Percentiles rank a stretch among this genome's conserved stretches.
phyloP scores from a whole-genome alignment of 37 sponge, comb jelly and placozoan species.

The Cliona cf. orientalis region DNA sequence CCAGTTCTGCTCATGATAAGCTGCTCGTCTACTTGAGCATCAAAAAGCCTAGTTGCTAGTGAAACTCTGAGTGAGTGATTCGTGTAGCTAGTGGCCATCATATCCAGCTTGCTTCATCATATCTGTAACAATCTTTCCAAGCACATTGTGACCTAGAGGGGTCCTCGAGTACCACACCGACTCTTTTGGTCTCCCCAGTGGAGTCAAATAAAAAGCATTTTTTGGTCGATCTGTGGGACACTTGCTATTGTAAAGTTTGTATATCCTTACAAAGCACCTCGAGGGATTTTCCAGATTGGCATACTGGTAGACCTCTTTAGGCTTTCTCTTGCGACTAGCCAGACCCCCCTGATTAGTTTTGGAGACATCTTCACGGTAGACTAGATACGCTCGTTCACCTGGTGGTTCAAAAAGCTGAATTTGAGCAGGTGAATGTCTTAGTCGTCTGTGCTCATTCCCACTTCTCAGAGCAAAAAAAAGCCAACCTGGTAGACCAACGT shows the following conservation, averaged over 20 bases:
- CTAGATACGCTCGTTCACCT: constrained; percentile 6
- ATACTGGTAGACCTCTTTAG: constrained; percentile 2
- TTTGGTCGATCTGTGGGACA: not conserved
- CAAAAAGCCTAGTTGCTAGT: too few relatives aligned
- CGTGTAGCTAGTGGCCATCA: too few relatives aligned
- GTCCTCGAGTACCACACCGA: too few relatives aligned
- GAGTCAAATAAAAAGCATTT: not conserved
- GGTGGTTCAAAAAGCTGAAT: constrained; percentile 16
- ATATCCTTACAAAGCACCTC: constrained; percentile 6
- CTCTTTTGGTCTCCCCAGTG: not conserved
- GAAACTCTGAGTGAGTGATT: too few relatives aligned
- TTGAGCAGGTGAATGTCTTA: constrained; percentile 7
- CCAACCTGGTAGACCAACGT: too few relatives aligned
- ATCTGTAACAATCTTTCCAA: too few relatives aligned
- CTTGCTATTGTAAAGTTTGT: not conserved
- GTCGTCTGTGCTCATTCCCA: constrained; percentile 26
- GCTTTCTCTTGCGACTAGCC: not conserved
- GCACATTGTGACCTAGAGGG: too few relatives aligned
- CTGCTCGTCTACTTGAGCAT: too few relatives aligned
- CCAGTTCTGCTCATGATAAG: too few relatives aligned
- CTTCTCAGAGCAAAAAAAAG: constrained; percentile 29
- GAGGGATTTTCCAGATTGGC: too few relatives aligned
- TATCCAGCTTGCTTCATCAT: too few relatives aligned
- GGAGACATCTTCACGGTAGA: constrained; percentile 11
- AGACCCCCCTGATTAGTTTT: constrained; percentile 15